Evolutionary conservation across 2,113 vertebrate genomes (phyloP).

Genomic region (Natator depressus): DNA sequence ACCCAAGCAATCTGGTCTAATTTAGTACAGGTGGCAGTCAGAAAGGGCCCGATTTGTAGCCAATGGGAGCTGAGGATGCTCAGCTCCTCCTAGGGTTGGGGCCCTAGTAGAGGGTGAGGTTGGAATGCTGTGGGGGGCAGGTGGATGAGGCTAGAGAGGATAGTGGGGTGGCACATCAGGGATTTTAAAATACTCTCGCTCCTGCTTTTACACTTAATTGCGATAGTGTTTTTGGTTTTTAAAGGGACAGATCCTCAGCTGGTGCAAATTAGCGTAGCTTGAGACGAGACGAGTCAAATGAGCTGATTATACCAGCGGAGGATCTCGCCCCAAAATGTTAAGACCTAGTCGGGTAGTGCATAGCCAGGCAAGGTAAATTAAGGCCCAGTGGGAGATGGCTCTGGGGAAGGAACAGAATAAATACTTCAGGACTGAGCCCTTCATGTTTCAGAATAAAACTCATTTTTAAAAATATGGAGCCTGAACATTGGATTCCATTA

Average conservation of each 20-base stretch:
- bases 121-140: not conserved
- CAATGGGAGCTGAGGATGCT: fast-evolving
- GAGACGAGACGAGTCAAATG: not conserved
- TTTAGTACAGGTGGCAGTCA: fast-evolving
- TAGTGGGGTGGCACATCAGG: not conserved
- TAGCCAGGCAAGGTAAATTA: not conserved
- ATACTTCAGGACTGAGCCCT: not conserved
- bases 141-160: not conserved
- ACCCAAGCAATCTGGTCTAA: fast-evolving
- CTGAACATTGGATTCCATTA: fast-evolving
- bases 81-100: not conserved
- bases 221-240: not conserved
- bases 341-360: not conserved
- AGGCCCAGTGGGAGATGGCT: not conserved
- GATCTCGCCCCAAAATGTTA: not conserved
- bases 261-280: not conserved
- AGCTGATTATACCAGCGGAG: not conserved
- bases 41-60: fast-evolving
- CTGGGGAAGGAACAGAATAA: not conserved
- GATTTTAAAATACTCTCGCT: too few relatives aligned
- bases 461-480: not conserved
- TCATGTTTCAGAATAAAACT: not conserved
- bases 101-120: not conserved
- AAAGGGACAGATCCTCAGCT: not conserved
- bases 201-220: not conserved